Base-by-base conservation (phyloP, 2,888 invertebrate genomes). In the Dicranocentrus wangi region DNA sequence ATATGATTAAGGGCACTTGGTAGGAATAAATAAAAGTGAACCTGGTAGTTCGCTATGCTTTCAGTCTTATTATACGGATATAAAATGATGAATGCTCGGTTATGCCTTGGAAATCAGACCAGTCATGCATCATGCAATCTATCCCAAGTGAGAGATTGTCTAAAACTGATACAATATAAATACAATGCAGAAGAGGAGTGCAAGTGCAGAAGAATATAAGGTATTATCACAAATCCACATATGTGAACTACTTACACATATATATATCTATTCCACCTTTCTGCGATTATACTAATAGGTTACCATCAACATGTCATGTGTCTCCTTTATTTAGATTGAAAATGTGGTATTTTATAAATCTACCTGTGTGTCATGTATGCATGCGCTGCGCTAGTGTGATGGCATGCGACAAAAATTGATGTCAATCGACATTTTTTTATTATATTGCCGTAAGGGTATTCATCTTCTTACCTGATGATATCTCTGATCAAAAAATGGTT, bases 11-110 rank as follows among this genome's bases (percentile, higher is more conserved):
- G 32, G 15, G 32, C 60, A 47, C 19, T 7, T 32, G 19, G 19
- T 39, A 17, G 25, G 43, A 61, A 32, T 25, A 65, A 65, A 65
- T 23, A 43, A 65, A 43, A 65, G 65, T 65, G 65, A 8, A 58
- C 32, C 10, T 32, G 3, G 32, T 32, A n/a, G n/a, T n/a, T n/a
- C 32, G 32, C 10, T 32, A 32, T 32, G 32, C 32, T 32, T 32
- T 32, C 32, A 32, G 32, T 32, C 3, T 32, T 32, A 32, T 32
- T 3, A 32, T 17, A 10, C 5, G 47, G n/a, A 15, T 39, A 39
- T 47, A 47, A 47, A 10, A 47, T 47, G 47, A 47, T 47, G 17
- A 47, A 47, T 47, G 47, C 17, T 10, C 17, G 17, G 47, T 7
- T 39, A 47, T 17, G 17, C 5, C 17, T 47, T 47, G 47, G 47